Conservation (phyloP, 2,888 invertebrate species). For the Lampropteryx suffumata region DNA sequence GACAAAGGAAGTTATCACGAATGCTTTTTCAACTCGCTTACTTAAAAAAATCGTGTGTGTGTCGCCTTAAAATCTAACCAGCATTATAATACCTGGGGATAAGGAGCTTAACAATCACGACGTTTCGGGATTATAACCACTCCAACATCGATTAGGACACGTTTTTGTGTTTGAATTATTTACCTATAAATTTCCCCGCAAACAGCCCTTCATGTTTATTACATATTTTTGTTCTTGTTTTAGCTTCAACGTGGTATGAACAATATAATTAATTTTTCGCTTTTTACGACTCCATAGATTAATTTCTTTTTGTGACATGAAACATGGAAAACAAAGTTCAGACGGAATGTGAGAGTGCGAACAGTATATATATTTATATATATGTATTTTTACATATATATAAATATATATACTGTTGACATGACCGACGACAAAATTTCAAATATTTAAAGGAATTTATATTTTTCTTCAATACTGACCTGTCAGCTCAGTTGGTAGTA, state of each 20-base stretch:
- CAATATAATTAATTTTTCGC: slow-evolving; percentile 17
- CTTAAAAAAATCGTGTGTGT: too few species aligned
- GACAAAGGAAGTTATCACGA: too few species aligned
- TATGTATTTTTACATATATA: too few species aligned
- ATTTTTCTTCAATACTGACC: too few species aligned
- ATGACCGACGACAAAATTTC: too few species aligned
- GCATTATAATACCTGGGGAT: slow-evolving; percentile 16
- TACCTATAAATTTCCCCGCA: neutral
- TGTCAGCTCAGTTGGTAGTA: too few species aligned
- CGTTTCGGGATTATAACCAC: slow-evolving; percentile 8
- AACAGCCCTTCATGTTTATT: slow-evolving; percentile 4
- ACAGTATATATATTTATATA: too few species aligned
- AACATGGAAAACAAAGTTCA: slow-evolving; percentile 5
- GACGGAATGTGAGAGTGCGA: too few species aligned
- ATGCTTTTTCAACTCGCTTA: too few species aligned
- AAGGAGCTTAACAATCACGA: slow-evolving; percentile 29
- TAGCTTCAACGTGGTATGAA: neutral
- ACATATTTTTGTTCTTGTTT: slow-evolving; percentile 5
- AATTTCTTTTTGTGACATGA: slow-evolving; percentile 20
- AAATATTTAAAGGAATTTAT: too few species aligned
- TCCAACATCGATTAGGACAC: slow-evolving; percentile 6
- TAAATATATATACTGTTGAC: too few species aligned
- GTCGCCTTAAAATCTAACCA: neutral
- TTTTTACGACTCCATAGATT: slow-evolving; percentile 26
- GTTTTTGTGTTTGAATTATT: slow-evolving; percentile 14